phyloP scores from a whole-genome alignment of 2,888 invertebrate species.

The Sesamia inferens region DNA sequence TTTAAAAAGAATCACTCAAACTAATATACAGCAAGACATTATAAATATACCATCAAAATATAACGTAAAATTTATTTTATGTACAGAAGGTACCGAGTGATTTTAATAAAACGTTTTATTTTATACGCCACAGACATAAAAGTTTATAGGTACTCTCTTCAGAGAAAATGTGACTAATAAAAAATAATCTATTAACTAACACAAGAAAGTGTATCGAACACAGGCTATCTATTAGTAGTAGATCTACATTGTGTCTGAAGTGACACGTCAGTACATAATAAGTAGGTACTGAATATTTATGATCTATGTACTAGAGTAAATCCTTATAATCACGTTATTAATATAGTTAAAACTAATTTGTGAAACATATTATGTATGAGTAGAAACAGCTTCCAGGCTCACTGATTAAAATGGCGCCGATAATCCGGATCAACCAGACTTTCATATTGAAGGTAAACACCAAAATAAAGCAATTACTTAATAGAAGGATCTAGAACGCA shows the following conservation, averaged over 20 bases:
- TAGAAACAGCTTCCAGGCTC: not conserved
- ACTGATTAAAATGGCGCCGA: conserved; percentile 29
- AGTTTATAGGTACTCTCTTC: conserved; percentile 38
- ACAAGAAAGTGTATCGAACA: conserved; percentile 24
- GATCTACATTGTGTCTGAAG: conserved; percentile 2
- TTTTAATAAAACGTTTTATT: conserved; percentile 55
- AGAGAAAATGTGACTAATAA: conserved; percentile 49
- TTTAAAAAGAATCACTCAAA: conserved; percentile 12
- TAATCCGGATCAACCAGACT: conserved; percentile 14
- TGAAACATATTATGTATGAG: conserved; percentile 35
- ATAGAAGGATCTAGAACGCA: conserved; percentile 29
- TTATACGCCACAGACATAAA: conserved; percentile 44
- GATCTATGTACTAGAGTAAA: not conserved
- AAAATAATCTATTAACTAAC: conserved; percentile 46
- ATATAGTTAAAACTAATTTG: conserved; percentile 32
- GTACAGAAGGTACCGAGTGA: conserved; percentile 18
- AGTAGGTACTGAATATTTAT: conserved; percentile 19
- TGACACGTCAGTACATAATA: conserved; percentile 25
- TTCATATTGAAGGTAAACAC: conserved; percentile 27
- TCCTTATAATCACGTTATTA: conserved; percentile 5
- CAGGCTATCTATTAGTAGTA: not conserved
- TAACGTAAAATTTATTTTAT: conserved; percentile 41
- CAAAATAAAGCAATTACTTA: conserved; percentile 42
- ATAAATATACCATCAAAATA: conserved; percentile 26
- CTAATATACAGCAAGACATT: conserved; percentile 13